Evolutionary conservation across 1,140 invertebrate genomes (phyloP), one percentile per base, ranked within the genome.

Genomic region (Bombus ignitus): DNA sequence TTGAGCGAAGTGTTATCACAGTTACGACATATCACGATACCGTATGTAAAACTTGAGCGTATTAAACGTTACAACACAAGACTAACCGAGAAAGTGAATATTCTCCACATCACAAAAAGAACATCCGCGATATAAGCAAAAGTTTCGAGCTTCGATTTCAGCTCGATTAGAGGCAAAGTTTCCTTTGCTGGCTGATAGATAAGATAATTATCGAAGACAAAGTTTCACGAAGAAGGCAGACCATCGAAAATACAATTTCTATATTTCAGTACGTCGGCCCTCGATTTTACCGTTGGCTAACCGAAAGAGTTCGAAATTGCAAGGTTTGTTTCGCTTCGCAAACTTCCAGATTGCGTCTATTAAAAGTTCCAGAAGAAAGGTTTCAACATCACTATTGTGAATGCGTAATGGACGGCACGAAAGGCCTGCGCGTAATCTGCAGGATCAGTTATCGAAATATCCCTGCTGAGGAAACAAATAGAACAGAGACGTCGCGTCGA

Each of bases 351-450:
- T 80, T 68, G 72, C 53, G 22, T 13, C 32, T 15, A 86, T 86
- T 68, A 83, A 82, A 88, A 86, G 47, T 88, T 88, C 32, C 13
- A 28, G 18, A 6, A 1, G 44, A 25, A 6, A 32, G 22, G 6
- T 39, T 62, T 9, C 37, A 18, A 35, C 13, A 8, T 10, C 10
- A 32, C 57, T 25, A 28, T n/a, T 0, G 6, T 10, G 84, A 86
- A 88, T 86, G 62, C 75, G 68, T 82, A 78, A 88, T 75, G 70
- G 75, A 13, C 47, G 25, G 10, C 6, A 3, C 47, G 39, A 79
- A 62, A 42, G 76, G 70, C 42, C 32, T 72, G 37, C 76, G 37
- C 68, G 74, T 13, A 28, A 71, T 82, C n/a, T 32, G 39, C 0
- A 9, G 5, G 12, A 32, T 53, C 53, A 72, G 53, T 87, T n/a